Base-by-base conservation (phyloP, 1,140 invertebrate genomes). In the Bilobella aurantiaca region DNA sequence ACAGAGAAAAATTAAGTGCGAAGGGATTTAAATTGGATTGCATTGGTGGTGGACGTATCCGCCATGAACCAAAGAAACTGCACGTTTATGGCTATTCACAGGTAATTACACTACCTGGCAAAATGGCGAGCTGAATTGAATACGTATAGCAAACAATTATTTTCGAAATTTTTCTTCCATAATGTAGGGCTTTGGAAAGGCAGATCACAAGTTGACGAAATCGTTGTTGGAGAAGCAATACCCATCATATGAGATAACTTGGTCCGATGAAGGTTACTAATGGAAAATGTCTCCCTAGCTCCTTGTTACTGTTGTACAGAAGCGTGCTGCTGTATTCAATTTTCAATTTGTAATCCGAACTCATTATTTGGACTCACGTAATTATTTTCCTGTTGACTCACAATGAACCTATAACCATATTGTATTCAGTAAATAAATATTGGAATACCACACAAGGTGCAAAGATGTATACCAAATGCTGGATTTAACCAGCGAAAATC, bases 21-120 rank as follows among this genome's bases (percentile, higher is more conserved):
- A 70, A 77, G 23, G 81, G 83, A 1, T 69, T 90, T 62, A 82
- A 86, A 60, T 81, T 82, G 72, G 84, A 89, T 69, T 89, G 87
- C 74, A 73, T 89, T 14, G 91, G 91, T 12, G 91, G 91, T 64
- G 91, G 91, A 23, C 81, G 90, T 72, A 93, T 95, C 70, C 79
- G 84, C 21, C 89, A 92, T 76, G 83, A 78, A 1, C 79, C 81
- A 21, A 91, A 90, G 74, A 83, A 80, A 59, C 83, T 94, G 58
- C 82, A 86, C 73, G 88, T 94, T 67, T 93, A 89, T 77, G 91
- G 91, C 58, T 91, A 92, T 76, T 93, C 91, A 25, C 85, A 89
- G 80, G 85, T 85, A 75, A 76, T 69, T 61, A n/a, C n/a, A n/a
- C 49, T 53, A 23, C 14, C 5, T 16, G 8, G 25, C 5, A 18